These are phyloP conservation scores for Colinus virginianus DNA, from an alignment of 2,113 vertebrate genomes.

Conservation along the genomic window DNA sequence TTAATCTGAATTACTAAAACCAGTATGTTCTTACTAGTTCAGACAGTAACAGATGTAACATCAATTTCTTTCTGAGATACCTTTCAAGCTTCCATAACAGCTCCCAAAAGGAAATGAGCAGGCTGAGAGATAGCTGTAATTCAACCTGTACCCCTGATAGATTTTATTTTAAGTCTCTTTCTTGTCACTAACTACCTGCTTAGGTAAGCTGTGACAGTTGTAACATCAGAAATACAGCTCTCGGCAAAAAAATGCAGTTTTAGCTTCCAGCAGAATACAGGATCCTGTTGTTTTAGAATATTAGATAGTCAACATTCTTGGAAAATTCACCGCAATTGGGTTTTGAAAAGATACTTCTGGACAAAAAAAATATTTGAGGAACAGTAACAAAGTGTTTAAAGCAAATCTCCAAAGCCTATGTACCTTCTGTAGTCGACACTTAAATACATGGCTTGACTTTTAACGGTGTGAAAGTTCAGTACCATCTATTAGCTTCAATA, in stretches of 20 bases:
- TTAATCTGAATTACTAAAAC: constrained; percentile 2
- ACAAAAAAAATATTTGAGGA: not conserved
- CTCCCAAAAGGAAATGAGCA: not conserved
- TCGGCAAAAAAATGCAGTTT: not conserved
- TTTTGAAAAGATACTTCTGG: not conserved
- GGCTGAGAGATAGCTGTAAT: not conserved
- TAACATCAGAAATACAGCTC: not conserved
- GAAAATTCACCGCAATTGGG: not conserved
- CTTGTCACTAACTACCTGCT: not conserved
- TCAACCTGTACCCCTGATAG: not conserved
- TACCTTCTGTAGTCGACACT: accelerated
- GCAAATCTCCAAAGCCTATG: not conserved
- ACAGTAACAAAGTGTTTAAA: not conserved
- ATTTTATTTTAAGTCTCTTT: not conserved
- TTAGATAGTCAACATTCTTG: not conserved
- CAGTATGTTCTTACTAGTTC: not conserved
- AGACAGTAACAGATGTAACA: not conserved
- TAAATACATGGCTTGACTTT: not conserved
- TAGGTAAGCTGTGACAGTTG: not conserved
- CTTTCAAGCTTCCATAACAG: not conserved
- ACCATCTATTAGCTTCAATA: not conserved
- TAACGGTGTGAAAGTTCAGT: not conserved
- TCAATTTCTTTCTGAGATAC: not conserved
- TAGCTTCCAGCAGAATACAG: not conserved
- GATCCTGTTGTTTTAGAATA: not conserved